A percentile compares a stretch with the other conserved stretches of the same genome.
phyloP scores from a whole-genome alignment of 2,797 vertebrate genomes.

The Brachymystax lenok region DNA sequence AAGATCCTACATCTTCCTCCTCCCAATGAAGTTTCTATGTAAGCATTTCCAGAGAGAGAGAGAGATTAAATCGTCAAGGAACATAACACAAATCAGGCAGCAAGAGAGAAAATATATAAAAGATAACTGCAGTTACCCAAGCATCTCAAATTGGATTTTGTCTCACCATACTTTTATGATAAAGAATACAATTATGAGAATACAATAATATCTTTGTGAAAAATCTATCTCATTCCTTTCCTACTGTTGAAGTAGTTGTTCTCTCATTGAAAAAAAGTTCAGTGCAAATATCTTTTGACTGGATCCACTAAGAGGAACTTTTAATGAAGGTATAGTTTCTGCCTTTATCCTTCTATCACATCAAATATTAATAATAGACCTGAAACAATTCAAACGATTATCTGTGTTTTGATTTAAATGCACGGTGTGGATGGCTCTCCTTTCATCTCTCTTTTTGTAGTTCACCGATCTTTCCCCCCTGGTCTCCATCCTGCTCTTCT shows the following conservation, averaged over 20 bases:
- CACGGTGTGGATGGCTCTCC: neutral
- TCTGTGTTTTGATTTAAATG: neutral
- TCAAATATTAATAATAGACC: neutral
- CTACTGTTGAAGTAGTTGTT: neutral
- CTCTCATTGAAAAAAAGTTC: no score
- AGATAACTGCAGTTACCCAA: no score
- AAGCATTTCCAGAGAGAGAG: no score
- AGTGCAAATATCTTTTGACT: no score
- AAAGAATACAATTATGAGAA: neutral
- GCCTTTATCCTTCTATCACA: neutral
- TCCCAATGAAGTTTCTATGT: neutral
- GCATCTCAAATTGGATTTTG: constrained; percentile 8
- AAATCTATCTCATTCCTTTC: neutral
- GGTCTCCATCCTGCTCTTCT: neutral
- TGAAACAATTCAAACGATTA: neutral
- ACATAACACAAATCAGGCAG: no score
- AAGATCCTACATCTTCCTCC: neutral
- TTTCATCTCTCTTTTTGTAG: neutral
- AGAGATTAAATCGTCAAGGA: no score
- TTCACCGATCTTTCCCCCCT: neutral
- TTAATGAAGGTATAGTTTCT: neutral
- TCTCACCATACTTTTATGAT: neutral
- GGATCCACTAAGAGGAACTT: neutral
- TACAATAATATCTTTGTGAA: neutral
- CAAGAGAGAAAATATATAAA: no score